phyloP scores from a whole-genome alignment of 2,113 vertebrate species.

The Epinephelus fuscoguttatus region DNA sequence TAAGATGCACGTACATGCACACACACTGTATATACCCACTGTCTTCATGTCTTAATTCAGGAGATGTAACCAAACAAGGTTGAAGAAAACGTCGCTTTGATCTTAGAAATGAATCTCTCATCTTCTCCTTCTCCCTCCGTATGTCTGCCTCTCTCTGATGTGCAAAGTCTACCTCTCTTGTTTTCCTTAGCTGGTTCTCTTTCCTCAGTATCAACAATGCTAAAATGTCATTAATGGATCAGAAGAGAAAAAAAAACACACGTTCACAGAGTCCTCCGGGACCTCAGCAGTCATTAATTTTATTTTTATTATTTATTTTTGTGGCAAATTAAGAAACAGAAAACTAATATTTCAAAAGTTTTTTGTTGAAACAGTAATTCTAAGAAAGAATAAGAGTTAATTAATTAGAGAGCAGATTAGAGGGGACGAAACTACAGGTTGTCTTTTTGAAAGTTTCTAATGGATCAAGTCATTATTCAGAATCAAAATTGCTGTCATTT shows the following conservation, averaged over 20 bases:
- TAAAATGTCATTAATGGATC: slow-evolving; percentile 18
- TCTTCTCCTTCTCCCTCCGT: neutral
- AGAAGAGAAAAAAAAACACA: neutral
- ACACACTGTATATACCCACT: neutral
- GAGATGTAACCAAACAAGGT: slow-evolving; percentile 34
- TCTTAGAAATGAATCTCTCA: slow-evolving; percentile 39
- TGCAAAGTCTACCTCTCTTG: slow-evolving; percentile 25
- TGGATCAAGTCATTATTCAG: slow-evolving; percentile 30
- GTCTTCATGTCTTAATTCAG: slow-evolving; percentile 17
- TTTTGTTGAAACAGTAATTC: neutral
- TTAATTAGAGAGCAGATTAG: slow-evolving; percentile 10
- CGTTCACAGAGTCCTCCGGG: neutral
- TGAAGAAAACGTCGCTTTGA: slow-evolving; percentile 38
- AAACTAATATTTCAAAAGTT: neutral
- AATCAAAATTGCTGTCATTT: slow-evolving; percentile 23
- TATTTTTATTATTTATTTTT: neutral
- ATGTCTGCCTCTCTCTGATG: slow-evolving; percentile 13
- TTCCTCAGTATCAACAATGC: neutral
- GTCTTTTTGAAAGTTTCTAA: neutral
- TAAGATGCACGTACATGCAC: neutral
- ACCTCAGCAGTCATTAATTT: neutral
- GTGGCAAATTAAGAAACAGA: neutral
- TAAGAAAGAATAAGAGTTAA: neutral
- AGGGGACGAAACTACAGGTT: slow-evolving; percentile 8
- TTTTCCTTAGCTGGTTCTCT: neutral